Base-by-base conservation (phyloP, 2,797 vertebrate genomes). In the Rousettus madagascariensis region DNA sequence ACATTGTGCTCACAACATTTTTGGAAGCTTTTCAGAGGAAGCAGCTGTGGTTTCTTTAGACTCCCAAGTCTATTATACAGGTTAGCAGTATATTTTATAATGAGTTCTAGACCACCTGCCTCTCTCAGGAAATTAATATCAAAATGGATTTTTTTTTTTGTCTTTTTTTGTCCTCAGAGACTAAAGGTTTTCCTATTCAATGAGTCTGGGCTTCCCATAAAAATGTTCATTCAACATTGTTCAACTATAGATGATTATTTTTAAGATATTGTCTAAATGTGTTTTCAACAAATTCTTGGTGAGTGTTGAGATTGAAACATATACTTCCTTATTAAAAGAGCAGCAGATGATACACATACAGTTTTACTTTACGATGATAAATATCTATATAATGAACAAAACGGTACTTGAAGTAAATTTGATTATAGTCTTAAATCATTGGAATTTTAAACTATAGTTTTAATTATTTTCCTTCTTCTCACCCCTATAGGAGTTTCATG, bases 21-120 rank as follows among this genome's bases (percentile, higher is more conserved):
- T 93, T 95, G 77, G 63, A 92, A 83, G 86, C 10, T 83, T 95
- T 95, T 87, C 92, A 96, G 80, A 91, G 78, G 59, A 90, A 86
- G 68, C 90, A 97, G 90, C 91, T 82, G 38, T 92, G 90, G 90
- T 93, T 96, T 93, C 82, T 77, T 92, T 89, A 85, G 77, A 93
- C 74, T 66, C 38, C 3, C 41, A 96, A 84, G 26, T 87, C 63
- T 86, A 46, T 95, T 95, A 78, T 12, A 19, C 63, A 94, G 96
- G 91, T 86, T 93, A 91, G 63, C 61, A 66, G 79, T 95, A 51
- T 94, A 83, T 61, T 97, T 94, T 90, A 84, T 95, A 95, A 90
- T 51, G 90, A 96, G 77, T 86, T 96, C 86, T 74, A 59, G 83
- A 92, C 94, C 94, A 90, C 92, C 86, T 95, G 94, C 84, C 87